These are phyloP conservation scores for Apamea sordens DNA, from an alignment of 2,888 invertebrate species.

Conservation along the genomic window DNA sequence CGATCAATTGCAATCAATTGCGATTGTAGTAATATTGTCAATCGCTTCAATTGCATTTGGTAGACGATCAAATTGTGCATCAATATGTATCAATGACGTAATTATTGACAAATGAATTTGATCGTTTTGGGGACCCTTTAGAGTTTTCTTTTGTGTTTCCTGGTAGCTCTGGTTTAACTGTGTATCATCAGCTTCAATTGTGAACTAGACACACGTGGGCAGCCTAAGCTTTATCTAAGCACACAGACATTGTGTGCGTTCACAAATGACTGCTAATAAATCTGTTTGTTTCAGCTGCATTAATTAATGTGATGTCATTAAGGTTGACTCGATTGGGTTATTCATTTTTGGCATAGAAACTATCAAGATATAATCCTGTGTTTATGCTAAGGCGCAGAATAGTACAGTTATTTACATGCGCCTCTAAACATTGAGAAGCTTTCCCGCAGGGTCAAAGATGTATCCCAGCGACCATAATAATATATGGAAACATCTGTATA, in stretches of 20 bases:
- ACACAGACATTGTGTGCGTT: slow-evolving; percentile 14
- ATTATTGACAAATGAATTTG: not conserved
- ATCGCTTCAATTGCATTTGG: not conserved
- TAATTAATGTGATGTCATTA: not conserved
- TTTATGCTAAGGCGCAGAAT: not conserved
- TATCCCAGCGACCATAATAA: not conserved
- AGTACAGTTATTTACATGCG: not conserved
- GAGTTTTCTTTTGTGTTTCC: not conserved
- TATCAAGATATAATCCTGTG: not conserved
- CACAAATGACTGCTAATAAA: slow-evolving; percentile 1
- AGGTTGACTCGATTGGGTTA: not conserved
- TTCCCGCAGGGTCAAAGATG: not conserved
- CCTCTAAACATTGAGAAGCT: not conserved
- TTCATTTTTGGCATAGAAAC: not conserved
- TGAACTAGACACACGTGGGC: not conserved
- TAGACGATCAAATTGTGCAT: no score
- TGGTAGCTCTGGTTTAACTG: not conserved
- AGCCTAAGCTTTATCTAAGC: not conserved
- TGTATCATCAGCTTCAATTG: not conserved
- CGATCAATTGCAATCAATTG: not conserved
- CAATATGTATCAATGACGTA: not conserved
- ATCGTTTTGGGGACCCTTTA: not conserved
- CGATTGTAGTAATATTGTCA: not conserved
- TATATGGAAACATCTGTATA: not conserved
- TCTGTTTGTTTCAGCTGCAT: not conserved